Percentiles rank a stretch among this genome's conserved stretches.
phyloP scores from a whole-genome alignment of 2,888 invertebrate species.

The Melangyna quadrimaculata region DNA sequence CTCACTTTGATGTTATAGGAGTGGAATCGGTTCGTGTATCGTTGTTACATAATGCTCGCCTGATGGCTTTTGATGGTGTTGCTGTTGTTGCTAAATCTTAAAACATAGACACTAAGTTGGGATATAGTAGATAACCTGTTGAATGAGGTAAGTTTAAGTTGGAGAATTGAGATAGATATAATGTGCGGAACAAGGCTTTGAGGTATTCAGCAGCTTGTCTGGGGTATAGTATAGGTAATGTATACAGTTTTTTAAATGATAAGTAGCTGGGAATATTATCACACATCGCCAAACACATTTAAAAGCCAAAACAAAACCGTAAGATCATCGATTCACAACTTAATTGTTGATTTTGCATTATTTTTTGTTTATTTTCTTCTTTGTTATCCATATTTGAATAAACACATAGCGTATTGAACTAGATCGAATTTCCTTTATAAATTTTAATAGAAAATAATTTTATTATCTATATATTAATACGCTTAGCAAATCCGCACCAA shows the following conservation, averaged over 20 bases:
- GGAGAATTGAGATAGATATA: not conserved
- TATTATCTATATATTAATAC: no score
- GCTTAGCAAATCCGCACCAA: no score
- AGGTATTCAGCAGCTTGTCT: not conserved
- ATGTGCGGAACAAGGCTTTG: not conserved
- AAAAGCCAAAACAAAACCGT: not conserved
- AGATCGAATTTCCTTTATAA: no score
- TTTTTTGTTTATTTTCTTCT: no score
- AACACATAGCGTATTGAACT: no score
- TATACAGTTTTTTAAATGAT: not conserved
- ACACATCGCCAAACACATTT: not conserved
- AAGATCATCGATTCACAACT: not conserved
- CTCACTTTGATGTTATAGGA: constrained; percentile 29
- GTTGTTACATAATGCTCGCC: constrained; percentile 54
- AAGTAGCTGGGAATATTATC: not conserved
- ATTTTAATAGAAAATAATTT: no score
- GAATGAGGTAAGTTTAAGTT: no score
- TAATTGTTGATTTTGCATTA: no score
- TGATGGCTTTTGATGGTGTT: constrained; percentile 26
- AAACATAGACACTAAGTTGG: not conserved
- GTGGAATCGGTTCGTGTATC: constrained; percentile 35
- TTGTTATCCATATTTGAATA: no score
- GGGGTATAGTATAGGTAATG: not conserved
- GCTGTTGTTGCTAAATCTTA: constrained; percentile 1
- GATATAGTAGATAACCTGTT: constrained; percentile 29